Conservation (phyloP, 2,888 invertebrate species). For the Patella pellucida region DNA sequence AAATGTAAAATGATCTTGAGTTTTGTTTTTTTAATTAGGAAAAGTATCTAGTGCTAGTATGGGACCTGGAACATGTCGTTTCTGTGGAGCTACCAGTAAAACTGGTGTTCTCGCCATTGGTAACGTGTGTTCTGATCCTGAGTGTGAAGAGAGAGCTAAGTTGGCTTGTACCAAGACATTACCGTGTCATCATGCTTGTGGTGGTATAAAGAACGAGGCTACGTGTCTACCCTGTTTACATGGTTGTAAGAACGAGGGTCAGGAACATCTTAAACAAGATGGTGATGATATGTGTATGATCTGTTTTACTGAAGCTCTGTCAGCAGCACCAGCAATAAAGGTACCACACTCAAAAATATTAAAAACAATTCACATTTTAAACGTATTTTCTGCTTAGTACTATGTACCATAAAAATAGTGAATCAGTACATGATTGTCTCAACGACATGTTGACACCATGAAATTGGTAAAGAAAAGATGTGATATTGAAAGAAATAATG, state of each 20-base stretch:
- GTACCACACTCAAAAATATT: slow-evolving; percentile 31
- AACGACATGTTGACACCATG: too few relatives aligned
- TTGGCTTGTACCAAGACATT: slow-evolving; percentile 87
- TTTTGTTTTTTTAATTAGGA: slow-evolving; percentile 37
- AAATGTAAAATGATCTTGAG: too few relatives aligned
- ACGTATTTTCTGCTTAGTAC: too few relatives aligned
- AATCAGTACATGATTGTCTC: too few relatives aligned
- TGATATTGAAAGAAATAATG: too few relatives aligned
- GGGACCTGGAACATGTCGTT: slow-evolving; percentile 85
- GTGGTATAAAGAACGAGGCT: slow-evolving; percentile 88
- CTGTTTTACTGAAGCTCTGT: slow-evolving; percentile 96
- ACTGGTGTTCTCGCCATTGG: slow-evolving; percentile 91
- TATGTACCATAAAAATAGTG: too few relatives aligned
- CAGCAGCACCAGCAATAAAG: slow-evolving; percentile 94
- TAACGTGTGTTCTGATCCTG: slow-evolving; percentile 91
- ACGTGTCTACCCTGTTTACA: slow-evolving; percentile 91
- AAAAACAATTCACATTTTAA: too few relatives aligned
- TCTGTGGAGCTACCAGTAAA: slow-evolving; percentile 86
- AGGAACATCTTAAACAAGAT: slow-evolving; percentile 84
- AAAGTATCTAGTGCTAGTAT: slow-evolving; percentile 50
- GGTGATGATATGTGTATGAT: slow-evolving; percentile 99
- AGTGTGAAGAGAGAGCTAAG: slow-evolving; percentile 85
- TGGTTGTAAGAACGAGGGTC: slow-evolving; percentile 77
- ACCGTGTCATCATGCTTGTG: slow-evolving; percentile 92
- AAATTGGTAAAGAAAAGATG: too few relatives aligned